Percentiles rank a stretch among this genome's conserved stretches.
These are phyloP conservation scores for Bovichtus variegatus DNA, from an alignment of 2,797 vertebrate species.

Conservation along the genomic window DNA sequence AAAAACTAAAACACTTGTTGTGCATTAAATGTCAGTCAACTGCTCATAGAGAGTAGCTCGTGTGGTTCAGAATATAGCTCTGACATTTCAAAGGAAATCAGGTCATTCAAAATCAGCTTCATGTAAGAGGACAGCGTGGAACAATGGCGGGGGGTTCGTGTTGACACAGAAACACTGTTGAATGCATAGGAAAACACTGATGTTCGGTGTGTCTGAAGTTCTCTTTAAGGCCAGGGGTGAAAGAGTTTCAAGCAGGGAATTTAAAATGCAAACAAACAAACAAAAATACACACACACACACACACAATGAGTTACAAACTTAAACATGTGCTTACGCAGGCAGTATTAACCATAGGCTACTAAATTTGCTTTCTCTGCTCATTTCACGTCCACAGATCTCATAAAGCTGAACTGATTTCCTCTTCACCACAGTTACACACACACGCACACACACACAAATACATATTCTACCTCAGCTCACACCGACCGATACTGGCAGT, in stretches of 20 bases:
- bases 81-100: constrained; percentile 2
- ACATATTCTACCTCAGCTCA: no score
- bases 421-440: background rate
- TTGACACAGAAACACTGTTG: background rate
- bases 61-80: background rate
- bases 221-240: background rate
- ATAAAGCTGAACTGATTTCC: constrained; percentile 32
- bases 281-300: background rate
- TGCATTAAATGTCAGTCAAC: background rate
- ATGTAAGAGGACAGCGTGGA: constrained; percentile 2
- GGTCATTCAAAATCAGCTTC: background rate
- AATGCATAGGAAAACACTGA: background rate
- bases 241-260: background rate
- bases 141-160: background rate
- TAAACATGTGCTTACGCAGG: background rate
- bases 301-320: no score
- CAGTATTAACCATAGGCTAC: background rate
- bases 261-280: background rate
- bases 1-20: background rate
- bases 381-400: constrained; percentile 37
- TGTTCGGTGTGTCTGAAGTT: background rate
- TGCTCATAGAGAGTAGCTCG: background rate
- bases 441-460: constrained; percentile 1
- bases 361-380: constrained; percentile 42
- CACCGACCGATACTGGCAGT: no score